Evolutionary conservation across 2,888 invertebrate genomes (phyloP), one percentile per base, ranked within the genome.

Genomic region (Selenia dentaria): DNA sequence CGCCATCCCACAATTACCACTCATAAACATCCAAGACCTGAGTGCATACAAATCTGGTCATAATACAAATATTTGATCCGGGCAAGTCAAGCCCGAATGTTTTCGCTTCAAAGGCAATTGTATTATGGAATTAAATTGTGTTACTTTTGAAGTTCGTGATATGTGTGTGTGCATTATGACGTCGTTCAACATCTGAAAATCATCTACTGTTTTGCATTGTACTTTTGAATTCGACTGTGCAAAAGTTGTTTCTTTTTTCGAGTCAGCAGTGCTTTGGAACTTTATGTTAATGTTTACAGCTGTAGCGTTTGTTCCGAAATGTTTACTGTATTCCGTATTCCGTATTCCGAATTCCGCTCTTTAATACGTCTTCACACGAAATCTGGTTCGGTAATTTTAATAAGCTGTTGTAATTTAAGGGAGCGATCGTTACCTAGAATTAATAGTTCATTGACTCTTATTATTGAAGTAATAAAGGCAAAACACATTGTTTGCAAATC

Each of bases 201-300:
- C 25, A 2, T 10, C 0, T 25, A 39, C 39, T 39, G 39, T 32
- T 25, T 32, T 25, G 2, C 13, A 13, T 12, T 11, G 32, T 22
- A 24, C 9, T 8, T 29, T 34, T 44, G 26, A 26, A 24, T 25
- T 20, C 13, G 26, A 12, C 24, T n/a, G 26, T 32, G 33, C 34
- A 35, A 32, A 22, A 37, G 24, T 48, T 50, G 43, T 46, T 55
- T 27, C 44, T 55, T 57, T 47, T 42, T 54, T 51, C 43, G 34
- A 50, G 31, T 49, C 49, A 48, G 50, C 45, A 46, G 43, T 52
- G 57, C 31, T 47, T 47, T 39, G 42, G 46, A 53, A 47, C 42
- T 53, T 51, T 58, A 58, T 58, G 58, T 51, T 55, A 57, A 57
- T 54, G 53, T 53, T 51, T 51, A 53, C 55, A 55, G 55, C 48